Percentiles rank a stretch among this genome's conserved stretches.
Conservation (phyloP, 2,797 vertebrate genomes). For the Sphenopsis melanotis region DNA sequence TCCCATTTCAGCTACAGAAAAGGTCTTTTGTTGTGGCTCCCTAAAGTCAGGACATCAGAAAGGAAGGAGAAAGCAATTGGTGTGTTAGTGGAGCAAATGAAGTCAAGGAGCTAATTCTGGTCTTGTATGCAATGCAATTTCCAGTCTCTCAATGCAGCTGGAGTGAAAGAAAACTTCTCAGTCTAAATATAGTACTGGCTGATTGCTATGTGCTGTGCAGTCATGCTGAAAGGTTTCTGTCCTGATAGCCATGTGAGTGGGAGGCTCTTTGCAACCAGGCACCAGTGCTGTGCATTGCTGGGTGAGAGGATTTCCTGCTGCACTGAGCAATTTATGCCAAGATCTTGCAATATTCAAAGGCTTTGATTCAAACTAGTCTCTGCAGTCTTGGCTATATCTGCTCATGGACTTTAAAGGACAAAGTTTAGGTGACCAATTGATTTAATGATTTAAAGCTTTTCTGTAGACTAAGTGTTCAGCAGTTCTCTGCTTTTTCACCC, state of each 20-base stretch:
- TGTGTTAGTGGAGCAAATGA: accelerated
- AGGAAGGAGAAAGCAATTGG: background rate
- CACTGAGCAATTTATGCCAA: background rate
- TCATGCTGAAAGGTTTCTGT: background rate
- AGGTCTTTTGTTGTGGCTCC: background rate
- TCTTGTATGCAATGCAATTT: background rate
- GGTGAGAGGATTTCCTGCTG: background rate
- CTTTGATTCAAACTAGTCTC: background rate
- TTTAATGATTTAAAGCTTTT: background rate
- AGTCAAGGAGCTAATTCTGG: background rate
- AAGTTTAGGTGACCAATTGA: background rate
- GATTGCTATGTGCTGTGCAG: background rate
- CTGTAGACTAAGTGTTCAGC: background rate
- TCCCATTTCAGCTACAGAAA: background rate
- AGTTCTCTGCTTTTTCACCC: background rate
- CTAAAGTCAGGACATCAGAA: background rate
- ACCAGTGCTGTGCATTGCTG: background rate
- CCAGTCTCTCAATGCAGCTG: background rate
- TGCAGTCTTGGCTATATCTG: background rate
- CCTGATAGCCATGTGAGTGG: background rate
- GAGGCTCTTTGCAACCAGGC: background rate
- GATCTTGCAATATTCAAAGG: background rate
- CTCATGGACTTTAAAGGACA: background rate
- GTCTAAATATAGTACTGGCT: background rate
- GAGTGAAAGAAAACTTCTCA: background rate